Evolutionary conservation across 2,888 invertebrate genomes (phyloP), one percentile per base, ranked within the genome.

Genomic region (Amphipyra tragopoginis): DNA sequence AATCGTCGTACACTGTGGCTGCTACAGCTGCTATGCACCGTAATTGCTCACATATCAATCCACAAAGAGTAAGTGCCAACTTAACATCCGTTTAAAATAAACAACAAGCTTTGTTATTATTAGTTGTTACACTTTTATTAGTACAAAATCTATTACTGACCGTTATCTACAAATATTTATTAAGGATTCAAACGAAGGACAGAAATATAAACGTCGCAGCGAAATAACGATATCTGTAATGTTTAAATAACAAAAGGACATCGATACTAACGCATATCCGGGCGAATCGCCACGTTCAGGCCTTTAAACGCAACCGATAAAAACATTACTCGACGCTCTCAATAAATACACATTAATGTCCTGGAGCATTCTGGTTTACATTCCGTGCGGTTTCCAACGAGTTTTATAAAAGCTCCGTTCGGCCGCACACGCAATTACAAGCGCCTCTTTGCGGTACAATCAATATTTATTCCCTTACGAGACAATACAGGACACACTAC

Each of bases 341-440:
- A 93, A 94, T 94, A 94, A 94, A 94, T 94, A 94, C 92, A 94
- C 93, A 94, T 93, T 93, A 93, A 91, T 90, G 93, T 93, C 93
- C 88, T 83, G 86, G 81, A 88, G 91, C 90, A 93, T 93, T 93
- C 93, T 93, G 93, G 93, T 91, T 90, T 92, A 92, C 93, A 93
- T 94, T 93, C 94, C 93, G 89, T 89, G 93, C 92, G 93, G 93
- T 92, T 93, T 86, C 88, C 92, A 90, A 91, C 93, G 90, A 93
- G 94, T 93, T 94, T 92, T 93, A 91, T 93, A 93, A 93, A 93
- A 90, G 92, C 91, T 88, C 90, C 90, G 90, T 91, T 89, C 89
- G 89, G 87, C 88, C 90, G 88, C 90, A 90, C 93, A 91, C 89
- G 92, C 94, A 93, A 93, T 94, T 93, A 93, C 94, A 93, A 91